A percentile compares a stretch with the other conserved stretches of the same genome.
These are phyloP conservation scores for Xestoiulus laeticollis DNA, from an alignment of 2,888 invertebrate species.

Conservation along the genomic window DNA sequence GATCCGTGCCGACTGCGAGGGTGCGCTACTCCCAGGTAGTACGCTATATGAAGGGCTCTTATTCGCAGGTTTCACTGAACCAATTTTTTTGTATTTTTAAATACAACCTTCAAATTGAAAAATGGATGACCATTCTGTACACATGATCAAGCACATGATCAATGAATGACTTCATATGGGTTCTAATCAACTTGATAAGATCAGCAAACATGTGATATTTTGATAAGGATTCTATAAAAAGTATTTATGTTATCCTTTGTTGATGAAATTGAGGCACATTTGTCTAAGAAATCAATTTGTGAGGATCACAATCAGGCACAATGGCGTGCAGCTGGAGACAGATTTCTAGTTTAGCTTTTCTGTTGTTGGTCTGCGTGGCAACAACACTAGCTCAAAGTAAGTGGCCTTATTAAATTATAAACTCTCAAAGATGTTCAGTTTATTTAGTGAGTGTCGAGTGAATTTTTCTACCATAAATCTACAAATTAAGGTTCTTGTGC, in stretches of 20 bases:
- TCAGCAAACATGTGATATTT: neutral
- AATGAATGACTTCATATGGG: neutral
- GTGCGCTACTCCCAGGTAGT: too few relatives aligned
- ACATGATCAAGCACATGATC: neutral
- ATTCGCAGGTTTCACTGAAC: too few relatives aligned
- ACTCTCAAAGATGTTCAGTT: too few relatives aligned
- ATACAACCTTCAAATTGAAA: too few relatives aligned
- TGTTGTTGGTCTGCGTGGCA: neutral
- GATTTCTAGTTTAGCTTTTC: neutral
- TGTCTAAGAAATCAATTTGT: neutral
- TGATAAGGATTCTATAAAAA: neutral
- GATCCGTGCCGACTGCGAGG: too few relatives aligned
- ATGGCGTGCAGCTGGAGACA: neutral
- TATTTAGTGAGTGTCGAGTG: too few relatives aligned
- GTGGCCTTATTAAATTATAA: neutral
- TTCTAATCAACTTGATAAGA: neutral
- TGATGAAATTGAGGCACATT: neutral
- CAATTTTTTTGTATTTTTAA: too few relatives aligned
- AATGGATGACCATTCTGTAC: too few relatives aligned
- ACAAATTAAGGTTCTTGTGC: conserved; percentile 39
- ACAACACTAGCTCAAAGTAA: neutral
- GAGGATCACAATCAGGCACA: neutral
- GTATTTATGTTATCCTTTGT: neutral
- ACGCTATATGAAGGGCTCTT: too few relatives aligned
- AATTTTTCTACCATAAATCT: neutral